Conservation (phyloP, 2,113 vertebrate species). For the Nansenia antarctica region DNA sequence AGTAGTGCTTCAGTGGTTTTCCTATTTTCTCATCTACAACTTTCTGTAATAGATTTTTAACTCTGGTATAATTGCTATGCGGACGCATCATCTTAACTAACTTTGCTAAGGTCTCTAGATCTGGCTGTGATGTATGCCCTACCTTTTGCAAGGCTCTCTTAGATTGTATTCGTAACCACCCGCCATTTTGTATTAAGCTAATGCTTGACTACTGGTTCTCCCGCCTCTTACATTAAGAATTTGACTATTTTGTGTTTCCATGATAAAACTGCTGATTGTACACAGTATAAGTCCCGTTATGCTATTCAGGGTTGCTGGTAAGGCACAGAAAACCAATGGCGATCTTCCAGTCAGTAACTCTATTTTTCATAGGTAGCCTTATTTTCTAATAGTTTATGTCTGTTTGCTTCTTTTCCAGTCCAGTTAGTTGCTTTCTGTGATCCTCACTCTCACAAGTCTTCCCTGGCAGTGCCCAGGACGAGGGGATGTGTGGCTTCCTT, state of each 20-base stretch:
- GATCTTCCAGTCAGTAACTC: background rate
- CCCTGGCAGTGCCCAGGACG: conserved; percentile 28
- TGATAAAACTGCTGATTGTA: background rate
- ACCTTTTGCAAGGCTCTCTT: no score
- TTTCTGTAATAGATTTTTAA: no score
- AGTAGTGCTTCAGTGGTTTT: background rate
- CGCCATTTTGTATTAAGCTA: no score
- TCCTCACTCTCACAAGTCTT: conserved; percentile 39
- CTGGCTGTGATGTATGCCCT: no score
- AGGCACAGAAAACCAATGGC: conserved; percentile 1
- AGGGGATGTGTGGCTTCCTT: conserved; percentile 36
- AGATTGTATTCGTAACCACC: no score
- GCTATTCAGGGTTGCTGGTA: background rate
- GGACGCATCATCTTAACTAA: no score
- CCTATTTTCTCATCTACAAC: background rate
- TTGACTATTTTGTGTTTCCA: background rate
- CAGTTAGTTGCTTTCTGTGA: background rate
- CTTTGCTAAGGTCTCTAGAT: no score
- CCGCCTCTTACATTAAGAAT: background rate
- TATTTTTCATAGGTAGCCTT: background rate
- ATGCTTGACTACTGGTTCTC: no score
- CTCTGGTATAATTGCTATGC: no score
- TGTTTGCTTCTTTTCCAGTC: background rate
- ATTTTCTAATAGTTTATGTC: background rate
- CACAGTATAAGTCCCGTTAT: background rate